Base-by-base conservation (phyloP, 2,797 vertebrate genomes). In the Phalanger gymnotis region DNA sequence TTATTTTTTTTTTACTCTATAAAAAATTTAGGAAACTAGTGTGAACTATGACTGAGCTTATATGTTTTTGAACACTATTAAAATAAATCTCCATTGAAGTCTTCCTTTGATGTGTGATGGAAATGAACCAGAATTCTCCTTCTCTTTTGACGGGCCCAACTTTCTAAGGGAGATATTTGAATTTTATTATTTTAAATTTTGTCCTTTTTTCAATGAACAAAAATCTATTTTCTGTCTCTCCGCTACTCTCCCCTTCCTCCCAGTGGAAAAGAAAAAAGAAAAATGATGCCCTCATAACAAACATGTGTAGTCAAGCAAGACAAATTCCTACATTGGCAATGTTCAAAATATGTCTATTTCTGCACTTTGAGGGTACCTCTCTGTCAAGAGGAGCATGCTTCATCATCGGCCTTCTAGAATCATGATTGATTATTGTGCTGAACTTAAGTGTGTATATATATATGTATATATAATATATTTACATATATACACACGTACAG, bases 1-100 rank as follows among this genome's bases (percentile, higher is more conserved):
- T 56, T 73, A 87, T 93, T 25, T 93, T 95, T 91, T 81, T 93
- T 89, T 95, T 92, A 90, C 93, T 95, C 12, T 25, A 55, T 30
- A 34, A 56, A 92, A 97, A 96, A 96, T 28, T 34, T 16, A 90
- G 25, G 93, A 53, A 22, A 93, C 27, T 54, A 81, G 4, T 90
- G 91, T 30, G 55, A 81, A 91, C 10, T n/a, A n/a, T 28, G 91
- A 53, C 91, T 81, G 89, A 93, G 87, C 93, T 0, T 47, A 90
- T 34, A 22, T 56, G 30, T 54, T 93, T 87, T 95, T 54, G 95
- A 90, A 92, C 53, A 90, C 27, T 52, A 94, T 27, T 51, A 53
- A 93, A 73, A 66, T 66, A 66, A 66, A 81, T 81, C 16, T 47
- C 66, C 22, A 47, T 81, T 47, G n/a, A 81, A 19, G n/a, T 81